Conservation (phyloP, 2,888 invertebrate species). For the Acrobasis consociella region DNA sequence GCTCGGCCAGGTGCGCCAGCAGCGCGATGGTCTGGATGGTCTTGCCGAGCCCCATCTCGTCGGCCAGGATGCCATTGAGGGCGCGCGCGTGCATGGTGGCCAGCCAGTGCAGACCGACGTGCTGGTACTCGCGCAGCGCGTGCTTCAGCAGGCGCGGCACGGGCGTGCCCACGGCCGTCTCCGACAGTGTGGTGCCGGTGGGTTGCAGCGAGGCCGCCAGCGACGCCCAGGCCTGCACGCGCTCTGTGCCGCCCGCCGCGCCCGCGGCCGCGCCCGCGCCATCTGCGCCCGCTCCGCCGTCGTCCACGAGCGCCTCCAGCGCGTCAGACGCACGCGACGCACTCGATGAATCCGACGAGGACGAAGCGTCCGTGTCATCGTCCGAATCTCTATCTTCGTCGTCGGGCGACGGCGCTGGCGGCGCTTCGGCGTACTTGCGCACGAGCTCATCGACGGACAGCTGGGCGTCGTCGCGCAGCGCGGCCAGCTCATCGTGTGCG, state of each 20-base stretch:
- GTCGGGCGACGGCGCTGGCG: constrained; percentile 27
- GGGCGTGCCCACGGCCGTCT: constrained; percentile 95
- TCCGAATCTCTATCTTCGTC: constrained; percentile 39
- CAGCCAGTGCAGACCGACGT: constrained; percentile 98
- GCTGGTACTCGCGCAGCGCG: constrained; percentile 96
- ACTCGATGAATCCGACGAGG: constrained; percentile 42
- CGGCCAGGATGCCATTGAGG: constrained; percentile 97
- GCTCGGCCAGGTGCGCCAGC: constrained; percentile 96
- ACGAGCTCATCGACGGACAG: constrained; percentile 91
- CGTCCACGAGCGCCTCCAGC: constrained; percentile 45
- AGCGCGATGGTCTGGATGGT: constrained; percentile 98
- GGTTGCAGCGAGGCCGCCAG: constrained; percentile 98
- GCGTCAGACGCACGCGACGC: constrained; percentile 48
- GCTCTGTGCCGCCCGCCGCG: constrained; percentile 81
- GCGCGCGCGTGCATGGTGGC: constrained; percentile 97
- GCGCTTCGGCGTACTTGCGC: constrained; percentile 84
- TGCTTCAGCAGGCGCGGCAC: constrained; percentile 97
- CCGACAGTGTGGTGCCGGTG: constrained; percentile 97
- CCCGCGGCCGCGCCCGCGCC: constrained; percentile 39
- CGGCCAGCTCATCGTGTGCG: constrained; percentile 87
- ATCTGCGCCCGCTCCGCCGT: constrained; percentile 28
- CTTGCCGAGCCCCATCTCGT: constrained; percentile 98
- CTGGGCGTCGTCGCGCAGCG: constrained; percentile 90
- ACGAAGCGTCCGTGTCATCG: constrained; percentile 42
- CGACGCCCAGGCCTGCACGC: constrained; percentile 96